Conservation (phyloP, 2,888 invertebrate genomes). For the Epicampocera succincta region DNA sequence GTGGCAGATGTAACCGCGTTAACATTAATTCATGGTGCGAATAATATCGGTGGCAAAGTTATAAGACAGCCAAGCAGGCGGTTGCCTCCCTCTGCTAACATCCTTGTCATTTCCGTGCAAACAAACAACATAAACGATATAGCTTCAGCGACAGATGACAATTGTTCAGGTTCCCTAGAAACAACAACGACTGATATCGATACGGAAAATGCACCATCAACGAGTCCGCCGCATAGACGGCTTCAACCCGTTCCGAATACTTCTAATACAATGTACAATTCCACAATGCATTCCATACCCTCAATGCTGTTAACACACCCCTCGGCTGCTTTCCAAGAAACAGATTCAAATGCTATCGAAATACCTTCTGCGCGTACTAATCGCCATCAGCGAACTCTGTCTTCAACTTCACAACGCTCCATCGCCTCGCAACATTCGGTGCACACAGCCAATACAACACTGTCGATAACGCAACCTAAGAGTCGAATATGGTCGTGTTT, state of each 20-base stretch:
- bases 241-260: constrained; percentile 11
- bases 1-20: constrained; percentile 76
- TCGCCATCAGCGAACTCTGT: constrained; percentile 75
- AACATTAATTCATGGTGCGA: constrained; percentile 53
- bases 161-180: constrained; percentile 77
- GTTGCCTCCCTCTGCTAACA: constrained; percentile 39
- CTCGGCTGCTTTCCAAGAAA: constrained; percentile 62
- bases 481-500: constrained; percentile 75
- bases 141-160: constrained; percentile 71
- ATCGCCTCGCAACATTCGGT: constrained; percentile 72
- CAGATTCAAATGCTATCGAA: constrained; percentile 58
- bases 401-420: constrained; percentile 77
- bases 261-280: constrained; percentile 65
- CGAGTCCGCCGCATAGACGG: constrained; percentile 60
- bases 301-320: constrained; percentile 69
- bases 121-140: constrained; percentile 37
- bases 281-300: constrained; percentile 74
- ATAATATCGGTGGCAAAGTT: constrained; percentile 22
- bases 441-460: constrained; percentile 69
- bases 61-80: constrained; percentile 26
- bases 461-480: constrained; percentile 74
- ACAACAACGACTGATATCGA: constrained; percentile 80
- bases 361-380: constrained; percentile 43
- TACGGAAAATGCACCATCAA: constrained; percentile 68
- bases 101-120: constrained; percentile 54